Conservation (phyloP, 2,113 vertebrate genomes). For the Oncorhynchus masou region DNA sequence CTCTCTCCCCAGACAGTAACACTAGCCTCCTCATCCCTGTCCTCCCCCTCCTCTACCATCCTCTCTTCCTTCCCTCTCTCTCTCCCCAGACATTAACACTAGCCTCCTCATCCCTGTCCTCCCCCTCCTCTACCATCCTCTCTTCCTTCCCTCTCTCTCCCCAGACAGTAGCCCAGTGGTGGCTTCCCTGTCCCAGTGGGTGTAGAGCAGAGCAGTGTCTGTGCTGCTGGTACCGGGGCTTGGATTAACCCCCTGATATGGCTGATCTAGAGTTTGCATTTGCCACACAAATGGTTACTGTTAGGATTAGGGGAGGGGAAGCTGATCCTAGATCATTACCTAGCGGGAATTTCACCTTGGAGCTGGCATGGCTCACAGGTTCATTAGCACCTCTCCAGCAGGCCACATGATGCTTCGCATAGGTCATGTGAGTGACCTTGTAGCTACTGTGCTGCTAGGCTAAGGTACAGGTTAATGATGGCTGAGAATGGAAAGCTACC, state of each 20-base stretch:
- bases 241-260: background rate
- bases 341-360: too few species aligned
- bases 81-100: background rate
- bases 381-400: conserved; percentile 58
- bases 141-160: background rate
- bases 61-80: too few species aligned
- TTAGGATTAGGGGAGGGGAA: too few species aligned
- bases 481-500: background rate
- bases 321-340: too few species aligned
- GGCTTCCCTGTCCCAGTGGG: background rate
- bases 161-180: background rate
- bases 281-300: too few species aligned
- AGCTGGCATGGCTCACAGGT: conserved; percentile 33
- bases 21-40: too few species aligned
- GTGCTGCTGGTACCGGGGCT: background rate
- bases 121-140: conserved; percentile 1
- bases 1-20: too few species aligned
- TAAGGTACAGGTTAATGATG: conserved; percentile 18
- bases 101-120: conserved; percentile 11
- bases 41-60: background rate
- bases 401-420: conserved; percentile 23
- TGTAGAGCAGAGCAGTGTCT: background rate
- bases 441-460: conserved; percentile 37
- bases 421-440: conserved; percentile 53
- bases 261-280: too few species aligned